phyloP scores from a whole-genome alignment of 2,113 vertebrate genomes.

The rabbit (Oryctolagus cuniculus) region mOryCun1.1 NC_091445.1:47771001-47771500 shows the following conservation, averaged over 20 bases:
- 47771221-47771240: not conserved
- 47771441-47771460: not conserved
- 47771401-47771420: not conserved
- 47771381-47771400: not conserved
- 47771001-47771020: not conserved
- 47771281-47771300: not conserved
- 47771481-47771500: too few species aligned
- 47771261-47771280: not conserved
- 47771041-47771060: too few species aligned
- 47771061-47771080: not conserved
- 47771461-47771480: not conserved
- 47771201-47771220: not conserved
- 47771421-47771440: not conserved
- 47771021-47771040: not conserved
- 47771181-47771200: not conserved
- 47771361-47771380: not conserved
- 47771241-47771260: not conserved
- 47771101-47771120: not conserved
- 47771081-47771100: not conserved
- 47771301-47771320: not conserved
- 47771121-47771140: not conserved
- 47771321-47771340: not conserved
- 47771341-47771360: not conserved
- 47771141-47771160: not conserved
- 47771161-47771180: not conserved